Evolutionary conservation across 2,797 vertebrate genomes (phyloP).

Genomic region (Ambastaia sidthimunki): DNA sequence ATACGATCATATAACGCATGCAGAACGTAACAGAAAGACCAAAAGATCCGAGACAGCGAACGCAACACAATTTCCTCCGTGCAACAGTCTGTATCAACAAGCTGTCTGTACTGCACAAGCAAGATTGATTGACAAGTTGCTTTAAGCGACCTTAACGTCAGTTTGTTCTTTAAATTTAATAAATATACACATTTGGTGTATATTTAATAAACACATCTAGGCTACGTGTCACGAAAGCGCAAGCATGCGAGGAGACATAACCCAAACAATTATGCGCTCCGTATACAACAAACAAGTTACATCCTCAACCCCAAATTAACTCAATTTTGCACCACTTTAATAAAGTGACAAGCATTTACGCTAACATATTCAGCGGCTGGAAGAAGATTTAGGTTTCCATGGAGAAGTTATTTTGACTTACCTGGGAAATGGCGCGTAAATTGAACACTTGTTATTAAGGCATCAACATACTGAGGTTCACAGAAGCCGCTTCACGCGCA

Average conservation of each 20-base stretch:
- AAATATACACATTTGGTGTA: background rate
- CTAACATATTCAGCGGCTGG: background rate
- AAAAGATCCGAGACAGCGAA: constrained; percentile 5
- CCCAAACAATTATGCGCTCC: background rate
- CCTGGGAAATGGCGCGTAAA: constrained; percentile 69
- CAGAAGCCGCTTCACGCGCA: constrained; percentile 91
- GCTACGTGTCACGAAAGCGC: constrained; percentile 8
- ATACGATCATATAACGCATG: background rate
- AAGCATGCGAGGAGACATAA: background rate
- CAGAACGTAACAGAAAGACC: background rate
- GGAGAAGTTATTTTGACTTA: constrained; percentile 65
- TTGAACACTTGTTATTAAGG: constrained; percentile 74
- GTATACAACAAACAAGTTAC: constrained; percentile 35
- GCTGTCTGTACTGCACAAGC: constrained; percentile 20
- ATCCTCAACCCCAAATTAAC: constrained; percentile 6
- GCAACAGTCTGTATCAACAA: constrained; percentile 37
- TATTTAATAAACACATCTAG: background rate
- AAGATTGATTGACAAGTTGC: constrained; percentile 32
- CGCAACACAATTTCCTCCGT: background rate
- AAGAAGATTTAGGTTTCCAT: background rate
- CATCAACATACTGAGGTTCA: constrained; percentile 85
- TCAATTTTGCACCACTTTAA: constrained; percentile 5
- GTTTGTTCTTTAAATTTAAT: background rate
- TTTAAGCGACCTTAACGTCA: background rate
- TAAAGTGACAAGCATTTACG: background rate